These are phyloP conservation scores for Gila orcuttii DNA, from an alignment of 2,113 vertebrate species.

Conservation along the genomic window DNA sequence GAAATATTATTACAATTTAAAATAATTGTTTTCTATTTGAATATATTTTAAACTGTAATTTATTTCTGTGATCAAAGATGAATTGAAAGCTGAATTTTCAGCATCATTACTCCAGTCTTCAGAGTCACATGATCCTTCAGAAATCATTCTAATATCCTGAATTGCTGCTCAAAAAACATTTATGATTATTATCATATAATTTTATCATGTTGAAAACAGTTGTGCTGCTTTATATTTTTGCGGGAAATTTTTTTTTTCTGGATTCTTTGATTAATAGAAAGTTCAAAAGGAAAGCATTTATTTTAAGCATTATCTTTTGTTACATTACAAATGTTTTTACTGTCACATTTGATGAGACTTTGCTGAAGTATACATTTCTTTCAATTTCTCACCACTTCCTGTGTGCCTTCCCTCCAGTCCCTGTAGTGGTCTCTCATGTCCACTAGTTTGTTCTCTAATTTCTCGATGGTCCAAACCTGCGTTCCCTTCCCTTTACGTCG, in stretches of 20 bases:
- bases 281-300: neutral
- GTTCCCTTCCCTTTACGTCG: conserved; percentile 89
- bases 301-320: neutral
- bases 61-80: neutral
- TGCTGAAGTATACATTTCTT: neutral
- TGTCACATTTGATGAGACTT: neutral
- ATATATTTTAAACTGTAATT: neutral
- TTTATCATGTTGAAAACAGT: too few relatives aligned
- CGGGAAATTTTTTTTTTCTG: too few relatives aligned
- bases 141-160: neutral
- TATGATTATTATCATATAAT: neutral
- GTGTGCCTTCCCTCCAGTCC: conserved; percentile 90
- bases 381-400: conserved; percentile 65
- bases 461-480: conserved; percentile 97
- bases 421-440: conserved; percentile 98
- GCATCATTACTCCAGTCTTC: neutral
- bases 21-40: neutral
- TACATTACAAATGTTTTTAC: neutral
- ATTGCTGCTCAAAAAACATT: neutral
- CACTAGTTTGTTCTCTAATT: conserved; percentile 95
- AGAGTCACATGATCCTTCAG: neutral
- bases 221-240: too few relatives aligned
- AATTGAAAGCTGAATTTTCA: neutral
- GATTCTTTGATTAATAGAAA: neutral
- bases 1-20: neutral